A percentile compares a stretch with the other conserved stretches of the same genome.
phyloP scores from a whole-genome alignment of 2,797 vertebrate species.

The Taeniopygia guttata region DNA sequence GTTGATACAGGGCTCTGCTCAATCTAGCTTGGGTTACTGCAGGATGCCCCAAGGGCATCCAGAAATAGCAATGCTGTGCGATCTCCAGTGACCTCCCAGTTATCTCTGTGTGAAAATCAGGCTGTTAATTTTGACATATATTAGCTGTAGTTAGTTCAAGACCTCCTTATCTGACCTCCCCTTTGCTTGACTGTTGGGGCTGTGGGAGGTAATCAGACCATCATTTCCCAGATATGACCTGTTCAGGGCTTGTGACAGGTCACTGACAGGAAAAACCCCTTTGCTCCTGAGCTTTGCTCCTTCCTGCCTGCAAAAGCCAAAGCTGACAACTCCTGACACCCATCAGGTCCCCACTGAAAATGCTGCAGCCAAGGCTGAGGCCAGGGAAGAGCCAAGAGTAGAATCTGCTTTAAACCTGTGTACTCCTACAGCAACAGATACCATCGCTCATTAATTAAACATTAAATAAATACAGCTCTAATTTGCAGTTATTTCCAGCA shows the following conservation, averaged over 20 bases:
- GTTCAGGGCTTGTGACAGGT: neutral
- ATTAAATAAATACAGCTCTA: neutral
- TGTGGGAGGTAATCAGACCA: neutral
- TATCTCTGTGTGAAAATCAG: neutral
- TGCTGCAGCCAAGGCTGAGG: neutral
- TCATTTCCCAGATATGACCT: neutral
- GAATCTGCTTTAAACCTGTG: neutral
- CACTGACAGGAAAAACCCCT: neutral
- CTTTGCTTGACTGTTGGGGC: neutral
- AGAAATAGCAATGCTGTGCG: slow-evolving; percentile 9
- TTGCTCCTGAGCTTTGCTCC: neutral
- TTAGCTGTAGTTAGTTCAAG: neutral
- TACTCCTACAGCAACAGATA: neutral
- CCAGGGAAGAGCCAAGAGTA: neutral
- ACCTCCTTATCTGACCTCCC: neutral
- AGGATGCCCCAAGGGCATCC: neutral
- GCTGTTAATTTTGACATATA: slow-evolving; percentile 20
- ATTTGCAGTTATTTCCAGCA: neutral
- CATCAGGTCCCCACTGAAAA: neutral
- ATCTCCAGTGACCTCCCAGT: neutral
- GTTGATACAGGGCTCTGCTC: neutral
- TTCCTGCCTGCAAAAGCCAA: neutral
- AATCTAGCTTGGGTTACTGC: neutral
- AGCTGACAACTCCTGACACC: neutral
- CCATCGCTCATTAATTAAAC: neutral